Base-by-base conservation (phyloP, 2,888 invertebrate species). In the Tetranychus piercei region DNA sequence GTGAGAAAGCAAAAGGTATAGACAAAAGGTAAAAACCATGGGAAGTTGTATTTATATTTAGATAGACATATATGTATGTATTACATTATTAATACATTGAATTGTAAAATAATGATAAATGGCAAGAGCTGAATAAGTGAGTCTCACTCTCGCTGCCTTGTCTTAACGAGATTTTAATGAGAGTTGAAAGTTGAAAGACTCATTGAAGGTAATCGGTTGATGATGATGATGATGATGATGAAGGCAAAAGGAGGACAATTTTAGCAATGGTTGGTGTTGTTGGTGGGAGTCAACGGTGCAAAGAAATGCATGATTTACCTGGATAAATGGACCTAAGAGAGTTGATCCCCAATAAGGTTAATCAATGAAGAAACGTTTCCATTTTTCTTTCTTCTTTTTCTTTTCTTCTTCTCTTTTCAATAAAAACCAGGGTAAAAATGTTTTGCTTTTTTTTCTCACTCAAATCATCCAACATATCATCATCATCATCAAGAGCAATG, bases 1-100 rank as follows among this genome's bases (percentile, higher is more conserved):
- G 20, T 45, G 23, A 23, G 20, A 22, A 73, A 44, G 8, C 44
- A 43, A 72, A 73, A 73, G 45, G 55, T 23, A 73, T 44, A n/a
- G 65, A 34, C 6, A 23, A 72, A 71, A 11, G n/a, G n/a, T 45
- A 6, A 73, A 73, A 15, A 73, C 55, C 55, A 55, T 55, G 55
- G 55, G 55, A 55, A 55, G 55, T 55, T 55, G 55, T 34, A 34
- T 34, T 34, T 34, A 34, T 34, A 34, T 34, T 34, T 34, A 34
- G 34, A 34, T 34, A 34, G 34, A 34, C 34, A 34, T 34, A 3
- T 34, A 34, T 34, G 34, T 34, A 34, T 34, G 34, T 34, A 34
- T 34, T 34, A 34, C 34, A 34, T 9, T 55, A 55, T 55, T 55
- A 55, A 55, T 55, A 55, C 55, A 55, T 55, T 55, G 55, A 55